Percentiles rank a stretch among this genome's conserved stretches.
Evolutionary conservation across 2,888 invertebrate genomes (phyloP).

Genomic region (Polylopha cassiicola): DNA sequence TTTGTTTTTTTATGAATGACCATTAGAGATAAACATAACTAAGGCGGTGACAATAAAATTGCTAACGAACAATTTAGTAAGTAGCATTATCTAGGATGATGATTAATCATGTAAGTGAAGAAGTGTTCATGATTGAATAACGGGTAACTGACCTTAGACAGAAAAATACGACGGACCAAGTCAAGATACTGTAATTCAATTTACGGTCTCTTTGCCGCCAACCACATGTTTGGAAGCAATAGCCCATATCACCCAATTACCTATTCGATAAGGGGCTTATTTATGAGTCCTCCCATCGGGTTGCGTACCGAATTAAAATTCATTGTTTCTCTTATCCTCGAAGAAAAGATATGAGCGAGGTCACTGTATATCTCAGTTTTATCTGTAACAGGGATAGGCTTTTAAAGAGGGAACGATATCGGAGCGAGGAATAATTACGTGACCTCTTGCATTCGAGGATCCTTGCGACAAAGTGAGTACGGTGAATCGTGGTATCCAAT

Average conservation of each 20-base stretch:
- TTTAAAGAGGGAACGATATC: conserved; percentile 61
- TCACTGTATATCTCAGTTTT: conserved; percentile 67
- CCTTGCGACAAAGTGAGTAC: conserved; percentile 35
- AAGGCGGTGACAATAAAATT: no score
- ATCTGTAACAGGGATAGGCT: conserved; percentile 74
- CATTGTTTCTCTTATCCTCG: conserved; percentile 74
- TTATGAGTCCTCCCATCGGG: conserved; percentile 51
- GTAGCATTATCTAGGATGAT: no score
- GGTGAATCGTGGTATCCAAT: conserved; percentile 42
- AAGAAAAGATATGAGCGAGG: conserved; percentile 61
- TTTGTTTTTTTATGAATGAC: conserved; percentile 23
- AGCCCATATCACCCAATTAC: conserved; percentile 72
- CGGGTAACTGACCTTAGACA: conserved; percentile 24
- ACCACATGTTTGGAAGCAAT: conserved; percentile 50
- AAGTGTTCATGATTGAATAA: no score
- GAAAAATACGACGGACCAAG: conserved; percentile 37
- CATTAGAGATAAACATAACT: no score
- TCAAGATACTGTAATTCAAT: conserved; percentile 51
- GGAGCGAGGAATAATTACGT: conserved; percentile 54
- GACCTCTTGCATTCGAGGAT: conserved; percentile 55
- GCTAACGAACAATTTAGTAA: no score
- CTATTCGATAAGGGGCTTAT: conserved; percentile 71
- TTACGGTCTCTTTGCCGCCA: conserved; percentile 50
- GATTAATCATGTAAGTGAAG: no score
- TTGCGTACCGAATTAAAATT: conserved; percentile 67